Conservation (phyloP, 2,797 vertebrate species). For the Manis javanica region DNA sequence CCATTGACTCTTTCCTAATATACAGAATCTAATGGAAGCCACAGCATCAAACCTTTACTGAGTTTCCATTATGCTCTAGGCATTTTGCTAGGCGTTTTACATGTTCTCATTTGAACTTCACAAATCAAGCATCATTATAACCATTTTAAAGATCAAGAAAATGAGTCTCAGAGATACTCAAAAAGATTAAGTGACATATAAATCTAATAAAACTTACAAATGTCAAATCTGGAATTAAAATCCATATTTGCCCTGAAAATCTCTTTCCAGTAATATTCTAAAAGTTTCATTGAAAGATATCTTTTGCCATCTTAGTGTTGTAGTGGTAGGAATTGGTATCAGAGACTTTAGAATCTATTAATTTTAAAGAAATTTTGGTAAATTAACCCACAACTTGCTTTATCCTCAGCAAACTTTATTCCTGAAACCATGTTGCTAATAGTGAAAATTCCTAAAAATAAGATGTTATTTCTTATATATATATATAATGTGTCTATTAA, state of each 20-base stretch:
- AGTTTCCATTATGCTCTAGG: neutral
- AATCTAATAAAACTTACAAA: neutral
- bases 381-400: neutral
- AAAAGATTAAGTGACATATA: neutral
- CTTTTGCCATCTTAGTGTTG: neutral
- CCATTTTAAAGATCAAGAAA: slow-evolving; percentile 25
- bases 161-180: neutral
- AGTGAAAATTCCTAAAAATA: neutral
- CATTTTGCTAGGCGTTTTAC: neutral
- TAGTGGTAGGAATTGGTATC: neutral
- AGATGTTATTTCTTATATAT: neutral
- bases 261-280: neutral
- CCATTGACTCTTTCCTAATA: neutral
- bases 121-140: neutral
- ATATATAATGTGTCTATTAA: neutral
- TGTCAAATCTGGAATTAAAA: slow-evolving; percentile 29
- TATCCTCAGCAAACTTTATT: neutral
- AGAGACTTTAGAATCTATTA: neutral
- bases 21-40: neutral
- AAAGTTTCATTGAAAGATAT: neutral
- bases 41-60: neutral
- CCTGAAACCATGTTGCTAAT: neutral
- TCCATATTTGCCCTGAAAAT: neutral
- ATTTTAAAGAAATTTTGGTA: neutral
- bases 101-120: neutral